phyloP scores from a whole-genome alignment of 2,797 vertebrate species.

The Monodelphis domestica region DNA sequence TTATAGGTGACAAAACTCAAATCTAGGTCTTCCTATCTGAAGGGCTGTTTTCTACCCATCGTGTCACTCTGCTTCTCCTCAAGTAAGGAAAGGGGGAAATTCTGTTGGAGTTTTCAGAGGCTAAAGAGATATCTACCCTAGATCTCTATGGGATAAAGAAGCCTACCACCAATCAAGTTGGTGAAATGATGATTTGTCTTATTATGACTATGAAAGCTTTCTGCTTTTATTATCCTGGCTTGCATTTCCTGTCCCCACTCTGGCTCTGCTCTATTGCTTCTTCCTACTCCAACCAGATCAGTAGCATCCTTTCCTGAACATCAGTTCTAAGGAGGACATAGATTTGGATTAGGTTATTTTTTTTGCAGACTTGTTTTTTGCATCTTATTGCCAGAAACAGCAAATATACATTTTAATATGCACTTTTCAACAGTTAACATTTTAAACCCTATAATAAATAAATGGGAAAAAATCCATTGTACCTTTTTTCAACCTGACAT shows the following conservation, averaged over 20 bases:
- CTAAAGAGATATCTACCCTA: not conserved
- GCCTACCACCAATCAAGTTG: not conserved
- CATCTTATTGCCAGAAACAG: not conserved
- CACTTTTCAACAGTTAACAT: not conserved
- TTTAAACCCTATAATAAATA: not conserved
- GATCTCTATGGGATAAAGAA: not conserved
- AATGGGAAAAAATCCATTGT: not conserved
- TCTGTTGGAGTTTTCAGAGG: not conserved
- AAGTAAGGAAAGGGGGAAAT: not conserved
- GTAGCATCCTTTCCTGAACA: not conserved
- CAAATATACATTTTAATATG: too few species aligned
- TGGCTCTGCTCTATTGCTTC: not conserved
- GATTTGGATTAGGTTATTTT: not conserved
- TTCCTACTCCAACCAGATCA: not conserved
- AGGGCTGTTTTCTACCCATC: not conserved
- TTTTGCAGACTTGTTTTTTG: not conserved
- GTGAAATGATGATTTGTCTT: not conserved
- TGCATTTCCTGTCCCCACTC: not conserved
- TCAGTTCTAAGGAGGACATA: not conserved
- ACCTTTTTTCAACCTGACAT: not conserved
- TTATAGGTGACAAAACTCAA: not conserved
- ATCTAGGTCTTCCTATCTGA: not conserved
- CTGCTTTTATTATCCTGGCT: not conserved
- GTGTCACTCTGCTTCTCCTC: not conserved
- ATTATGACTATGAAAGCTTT: not conserved